A percentile compares a stretch with the other conserved stretches of the same genome.
Evolutionary conservation across 92 coral and sea anemone genomes (phyloP).

Genomic region (Anthopleura xanthogrammica): DNA sequence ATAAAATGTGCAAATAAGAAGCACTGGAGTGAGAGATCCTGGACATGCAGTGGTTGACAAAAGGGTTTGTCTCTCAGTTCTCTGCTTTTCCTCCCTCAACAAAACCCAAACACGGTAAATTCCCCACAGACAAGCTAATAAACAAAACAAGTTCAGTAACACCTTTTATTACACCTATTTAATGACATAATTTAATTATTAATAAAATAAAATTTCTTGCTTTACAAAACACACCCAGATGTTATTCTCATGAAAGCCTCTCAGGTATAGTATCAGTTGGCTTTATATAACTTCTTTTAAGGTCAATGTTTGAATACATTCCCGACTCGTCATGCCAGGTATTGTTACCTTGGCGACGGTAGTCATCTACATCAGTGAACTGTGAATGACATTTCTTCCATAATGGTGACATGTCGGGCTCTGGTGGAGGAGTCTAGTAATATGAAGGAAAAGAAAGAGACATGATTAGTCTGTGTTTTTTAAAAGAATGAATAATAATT

Average conservation of each 20-base stretch:
- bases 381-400: constrained; percentile 98
- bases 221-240: neutral
- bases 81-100: neutral
- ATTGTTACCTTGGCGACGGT: constrained; percentile 87
- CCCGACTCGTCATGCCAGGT: constrained; percentile 95
- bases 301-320: constrained; percentile 70
- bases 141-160: neutral
- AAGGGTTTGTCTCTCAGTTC: neutral
- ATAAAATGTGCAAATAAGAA: too few relatives aligned
- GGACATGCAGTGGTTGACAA: too few relatives aligned
- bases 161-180: too few relatives aligned
- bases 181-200: neutral
- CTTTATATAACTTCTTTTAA: constrained; percentile 55
- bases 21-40: too few relatives aligned
- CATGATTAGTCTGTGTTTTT: too few relatives aligned
- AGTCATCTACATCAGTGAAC: constrained; percentile 94
- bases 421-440: constrained; percentile 78
- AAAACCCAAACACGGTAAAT: too few relatives aligned
- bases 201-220: neutral
- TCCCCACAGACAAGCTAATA: neutral
- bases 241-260: constrained; percentile 56
- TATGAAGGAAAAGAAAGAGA: neutral
- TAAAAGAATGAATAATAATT: too few relatives aligned
- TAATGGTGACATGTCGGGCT: constrained; percentile 70
- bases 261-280: constrained; percentile 92